Evolutionary conservation across 2,113 vertebrate genomes (phyloP), one percentile per base, ranked within the genome.

Genomic region (Rhodinocichla rosea): DNA sequence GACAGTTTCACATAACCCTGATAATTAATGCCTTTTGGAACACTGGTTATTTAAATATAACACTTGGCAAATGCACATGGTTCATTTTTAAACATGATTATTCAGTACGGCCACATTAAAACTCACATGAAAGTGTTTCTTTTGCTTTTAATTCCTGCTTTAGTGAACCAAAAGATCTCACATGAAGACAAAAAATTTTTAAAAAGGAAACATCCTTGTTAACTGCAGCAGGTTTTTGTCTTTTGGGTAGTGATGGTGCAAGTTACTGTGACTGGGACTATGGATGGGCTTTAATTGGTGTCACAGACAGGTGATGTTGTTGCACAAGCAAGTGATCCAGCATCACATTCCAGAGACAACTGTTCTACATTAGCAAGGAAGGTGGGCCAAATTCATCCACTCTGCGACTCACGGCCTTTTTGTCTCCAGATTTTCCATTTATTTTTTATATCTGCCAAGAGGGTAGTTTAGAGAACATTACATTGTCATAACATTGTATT

Each of bases 401-500:
- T 87, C 49, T 71, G 45, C 32, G 64, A 80, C 83, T 91, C 50
- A 24, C 16, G 27, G 90, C 40, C 57, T 83, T 95, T 92, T 73
- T 87, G n/a, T 56, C 82, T 94, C 70, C 71, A 92, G 78, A 93
- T 93, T 91, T 93, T 93, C 76, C 67, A 83, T 92, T 94, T 86
- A 49, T 83, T 93, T 93, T 94, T 93, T 83, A 88, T 95, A 76
- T 76, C 85, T 96, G 88, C 79, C 94, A 97, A 90, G 92, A 90
- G 90, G 23, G 75, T 76, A 96, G 57, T 94, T 97, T 79, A 92
- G 84, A 89, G 92, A 95, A 85, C 92, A 77, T 95, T 96, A 96
- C 63, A 73, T 71, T 96, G 75, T 85, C 85, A 94, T 97, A 95
- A 97, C 85, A 94, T 92, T 95, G 75, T 88, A 96, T 93, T 95